These are phyloP conservation scores for Phylloscopus whistleri DNA, from an alignment of 2,113 vertebrate species.

Conservation along the genomic window DNA sequence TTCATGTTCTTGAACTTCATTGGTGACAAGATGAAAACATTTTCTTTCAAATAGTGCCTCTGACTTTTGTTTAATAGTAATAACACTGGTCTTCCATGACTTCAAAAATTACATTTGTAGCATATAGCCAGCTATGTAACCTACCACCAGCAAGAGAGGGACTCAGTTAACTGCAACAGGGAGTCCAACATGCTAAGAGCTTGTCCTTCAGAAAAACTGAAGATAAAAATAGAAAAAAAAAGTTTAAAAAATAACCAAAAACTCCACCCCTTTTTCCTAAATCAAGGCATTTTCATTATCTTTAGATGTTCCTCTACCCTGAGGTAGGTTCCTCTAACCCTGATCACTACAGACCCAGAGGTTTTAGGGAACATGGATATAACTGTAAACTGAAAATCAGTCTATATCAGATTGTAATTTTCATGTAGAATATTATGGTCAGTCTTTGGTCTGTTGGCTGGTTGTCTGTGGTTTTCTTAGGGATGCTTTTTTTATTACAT, in stretches of 20 bases:
- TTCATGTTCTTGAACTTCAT: conserved; percentile 35
- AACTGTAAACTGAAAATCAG: background rate
- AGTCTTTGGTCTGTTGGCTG: background rate
- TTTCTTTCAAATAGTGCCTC: background rate
- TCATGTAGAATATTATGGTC: background rate
- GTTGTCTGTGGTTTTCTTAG: background rate
- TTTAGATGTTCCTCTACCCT: background rate
- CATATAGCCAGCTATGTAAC: background rate
- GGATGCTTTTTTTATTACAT: background rate
- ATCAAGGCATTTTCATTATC: background rate
- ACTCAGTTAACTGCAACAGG: background rate
- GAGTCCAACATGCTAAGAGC: background rate
- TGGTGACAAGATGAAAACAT: conserved; percentile 33
- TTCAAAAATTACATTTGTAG: background rate
- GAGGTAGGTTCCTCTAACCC: background rate
- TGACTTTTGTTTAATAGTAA: background rate
- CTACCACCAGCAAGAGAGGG: background rate
- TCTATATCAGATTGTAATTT: background rate
- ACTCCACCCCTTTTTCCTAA: background rate
- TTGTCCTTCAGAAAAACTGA: background rate
- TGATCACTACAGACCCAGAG: background rate
- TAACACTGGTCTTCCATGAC: background rate
- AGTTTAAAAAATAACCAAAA: background rate
- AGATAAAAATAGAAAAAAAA: background rate
- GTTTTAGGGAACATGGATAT: background rate